Conservation (phyloP, 2,888 invertebrate genomes). For the Byasa hedistus region DNA sequence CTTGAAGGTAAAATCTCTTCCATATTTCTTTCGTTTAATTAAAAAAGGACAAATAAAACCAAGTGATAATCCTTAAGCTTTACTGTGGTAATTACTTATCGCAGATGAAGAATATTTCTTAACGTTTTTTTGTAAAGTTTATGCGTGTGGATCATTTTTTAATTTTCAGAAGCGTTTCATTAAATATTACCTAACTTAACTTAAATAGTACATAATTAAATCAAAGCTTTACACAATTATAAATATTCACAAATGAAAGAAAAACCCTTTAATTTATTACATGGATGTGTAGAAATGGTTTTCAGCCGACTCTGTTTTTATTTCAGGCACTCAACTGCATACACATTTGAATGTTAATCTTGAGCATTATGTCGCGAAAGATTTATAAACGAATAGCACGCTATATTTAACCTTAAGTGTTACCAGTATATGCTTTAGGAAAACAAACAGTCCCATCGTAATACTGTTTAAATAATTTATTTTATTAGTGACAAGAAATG, state of each 20-base stretch:
- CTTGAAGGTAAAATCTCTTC: background rate
- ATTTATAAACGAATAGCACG: slow-evolving; percentile 14
- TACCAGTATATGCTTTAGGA: background rate
- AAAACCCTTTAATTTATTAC: background rate
- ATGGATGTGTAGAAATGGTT: background rate
- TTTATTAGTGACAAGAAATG: background rate
- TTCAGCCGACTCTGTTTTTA: background rate
- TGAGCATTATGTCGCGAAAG: slow-evolving; percentile 25
- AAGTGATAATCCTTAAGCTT: background rate
- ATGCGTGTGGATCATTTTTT: no score
- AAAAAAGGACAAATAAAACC: background rate
- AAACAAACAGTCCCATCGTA: background rate
- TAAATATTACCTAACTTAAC: no score
- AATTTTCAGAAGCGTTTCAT: no score
- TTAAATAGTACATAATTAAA: background rate
- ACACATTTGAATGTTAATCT: slow-evolving; percentile 27
- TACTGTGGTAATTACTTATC: no score
- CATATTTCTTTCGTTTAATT: background rate
- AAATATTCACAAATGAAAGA: background rate
- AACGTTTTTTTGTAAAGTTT: no score
- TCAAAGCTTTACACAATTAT: background rate
- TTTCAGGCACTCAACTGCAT: slow-evolving; percentile 20
- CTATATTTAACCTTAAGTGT: slow-evolving; percentile 14
- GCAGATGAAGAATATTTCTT: no score
- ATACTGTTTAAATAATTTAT: background rate